These are phyloP conservation scores for Cryptocephalus moraei DNA, from an alignment of 2,888 invertebrate genomes.

Conservation along the genomic window DNA sequence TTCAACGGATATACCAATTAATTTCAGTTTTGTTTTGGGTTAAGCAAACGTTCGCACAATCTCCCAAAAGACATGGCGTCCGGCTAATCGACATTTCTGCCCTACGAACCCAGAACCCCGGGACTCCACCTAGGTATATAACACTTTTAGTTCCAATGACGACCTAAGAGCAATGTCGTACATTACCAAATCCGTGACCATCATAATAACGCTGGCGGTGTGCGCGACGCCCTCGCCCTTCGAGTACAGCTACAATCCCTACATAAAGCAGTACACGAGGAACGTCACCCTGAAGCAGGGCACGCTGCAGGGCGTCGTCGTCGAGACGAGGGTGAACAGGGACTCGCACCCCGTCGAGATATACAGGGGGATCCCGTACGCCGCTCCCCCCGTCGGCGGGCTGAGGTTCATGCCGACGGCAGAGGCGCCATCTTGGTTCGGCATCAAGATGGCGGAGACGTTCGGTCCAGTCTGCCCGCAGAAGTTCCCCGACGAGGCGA, in stretches of 20 bases:
- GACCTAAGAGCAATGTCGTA: constrained; percentile 11
- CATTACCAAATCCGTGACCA: constrained; percentile 18
- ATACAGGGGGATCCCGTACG: constrained; percentile 72
- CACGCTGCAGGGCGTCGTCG: constrained; percentile 54
- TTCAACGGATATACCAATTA: too few species aligned
- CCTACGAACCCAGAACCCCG: too few species aligned
- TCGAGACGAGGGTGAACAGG: constrained; percentile 52
- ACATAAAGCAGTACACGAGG: constrained; percentile 18
- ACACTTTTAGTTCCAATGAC: constrained; percentile 4
- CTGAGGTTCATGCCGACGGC: constrained; percentile 50
- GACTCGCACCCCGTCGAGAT: constrained; percentile 59
- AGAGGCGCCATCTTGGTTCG: constrained; percentile 73
- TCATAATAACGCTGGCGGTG: constrained; percentile 16
- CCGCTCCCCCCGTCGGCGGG: constrained; percentile 64
- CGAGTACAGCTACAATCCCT: constrained; percentile 9
- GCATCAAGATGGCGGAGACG: constrained; percentile 54
- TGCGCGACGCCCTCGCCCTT: constrained; percentile 1
- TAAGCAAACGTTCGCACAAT: too few species aligned
- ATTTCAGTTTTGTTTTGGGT: too few species aligned
- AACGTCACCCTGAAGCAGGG: constrained; percentile 51
- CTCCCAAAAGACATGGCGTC: too few species aligned
- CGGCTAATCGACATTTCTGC: too few species aligned
- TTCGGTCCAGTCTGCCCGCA: constrained; percentile 84
- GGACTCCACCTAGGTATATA: background rate
- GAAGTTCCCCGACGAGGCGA: constrained; percentile 57